Base-by-base conservation (phyloP, 92 coral and sea anemone species). In the Montipora capitata region DNA sequence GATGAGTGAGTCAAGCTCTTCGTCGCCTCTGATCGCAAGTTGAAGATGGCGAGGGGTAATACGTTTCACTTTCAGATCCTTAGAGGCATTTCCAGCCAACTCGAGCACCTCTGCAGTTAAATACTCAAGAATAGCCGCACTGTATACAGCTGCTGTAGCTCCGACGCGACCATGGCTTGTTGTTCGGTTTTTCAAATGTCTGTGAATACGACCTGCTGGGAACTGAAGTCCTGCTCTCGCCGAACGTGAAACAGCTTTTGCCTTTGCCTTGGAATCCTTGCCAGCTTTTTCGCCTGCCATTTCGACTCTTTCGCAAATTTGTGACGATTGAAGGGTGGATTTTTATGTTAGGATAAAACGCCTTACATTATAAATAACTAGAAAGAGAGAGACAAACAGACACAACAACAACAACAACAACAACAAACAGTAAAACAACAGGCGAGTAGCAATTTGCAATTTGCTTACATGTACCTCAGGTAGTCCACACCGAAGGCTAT, bases 231-330 rank as follows among this genome's bases (percentile, higher is more conserved):
- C 99, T 62, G 99, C 99, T 52, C 99, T 96, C 66, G 99, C 99
- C 78, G 99, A 97, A 79, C 99, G 95, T 4, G 98, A 97, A 88
- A 97, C 98, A 87, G 99, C 99, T 91, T 97, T 97, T 58, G 99
- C 99, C 98, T 97, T 97, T 85, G 99, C 98, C 89, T 97, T 97
- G 48, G 99, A 97, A 90, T 97, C 99, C 83, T 97, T 97, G 14
- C 99, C 99, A 76, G 99, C 99, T 95, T 97, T 97, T 77, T 98
- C 99, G 88, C 99, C 99, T 88, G 99, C 98, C 99, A n/a, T n/a
- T n/a, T n/a, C n/a, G n/a, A n/a, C n/a, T n/a, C n/a, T n/a, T n/a
- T n/a, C n/a, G n/a, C n/a, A n/a, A n/a, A n/a, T 18, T 18, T 18
- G 20, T 18, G 20, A 18, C 20, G 20, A 18, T 18, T 18, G 20